These are phyloP conservation scores for Hippopotamus amphibius DNA, from an alignment of 2,113 vertebrate species.

Conservation along the genomic window DNA sequence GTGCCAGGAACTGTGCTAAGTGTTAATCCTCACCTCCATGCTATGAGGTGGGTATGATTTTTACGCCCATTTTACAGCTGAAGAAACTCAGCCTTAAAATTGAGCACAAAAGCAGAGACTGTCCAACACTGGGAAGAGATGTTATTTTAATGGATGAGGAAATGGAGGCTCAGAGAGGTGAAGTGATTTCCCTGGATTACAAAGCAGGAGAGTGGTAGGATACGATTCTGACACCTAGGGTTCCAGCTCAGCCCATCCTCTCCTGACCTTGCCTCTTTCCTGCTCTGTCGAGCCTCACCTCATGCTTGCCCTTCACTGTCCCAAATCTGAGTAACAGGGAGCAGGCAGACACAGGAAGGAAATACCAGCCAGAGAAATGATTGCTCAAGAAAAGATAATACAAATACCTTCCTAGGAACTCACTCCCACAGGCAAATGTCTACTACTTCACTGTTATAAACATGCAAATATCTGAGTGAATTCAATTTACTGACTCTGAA, in stretches of 20 bases:
- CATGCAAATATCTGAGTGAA: neutral
- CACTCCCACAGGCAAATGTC: neutral
- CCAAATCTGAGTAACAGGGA: neutral
- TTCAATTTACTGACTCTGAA: neutral
- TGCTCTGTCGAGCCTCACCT: neutral
- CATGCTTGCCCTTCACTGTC: neutral
- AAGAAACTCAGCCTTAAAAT: conserved; percentile 22
- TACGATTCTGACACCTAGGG: neutral
- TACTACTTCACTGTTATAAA: neutral
- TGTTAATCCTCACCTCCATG: neutral
- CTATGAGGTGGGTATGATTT: neutral
- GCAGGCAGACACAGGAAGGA: neutral
- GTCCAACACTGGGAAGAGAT: neutral
- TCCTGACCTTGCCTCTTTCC: neutral
- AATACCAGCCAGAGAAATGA: neutral
- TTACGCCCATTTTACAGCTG: neutral
- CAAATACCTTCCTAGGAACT: neutral
- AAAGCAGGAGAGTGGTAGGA: neutral
- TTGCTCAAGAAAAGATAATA: neutral
- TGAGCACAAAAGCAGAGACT: neutral
- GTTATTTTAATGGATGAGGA: neutral
- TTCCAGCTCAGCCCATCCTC: neutral
- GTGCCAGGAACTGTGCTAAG: neutral
- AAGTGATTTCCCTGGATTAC: neutral
- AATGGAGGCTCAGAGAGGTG: neutral